Conservation (phyloP, 2,888 invertebrate genomes). For the Drosophila prostipennis region DNA sequence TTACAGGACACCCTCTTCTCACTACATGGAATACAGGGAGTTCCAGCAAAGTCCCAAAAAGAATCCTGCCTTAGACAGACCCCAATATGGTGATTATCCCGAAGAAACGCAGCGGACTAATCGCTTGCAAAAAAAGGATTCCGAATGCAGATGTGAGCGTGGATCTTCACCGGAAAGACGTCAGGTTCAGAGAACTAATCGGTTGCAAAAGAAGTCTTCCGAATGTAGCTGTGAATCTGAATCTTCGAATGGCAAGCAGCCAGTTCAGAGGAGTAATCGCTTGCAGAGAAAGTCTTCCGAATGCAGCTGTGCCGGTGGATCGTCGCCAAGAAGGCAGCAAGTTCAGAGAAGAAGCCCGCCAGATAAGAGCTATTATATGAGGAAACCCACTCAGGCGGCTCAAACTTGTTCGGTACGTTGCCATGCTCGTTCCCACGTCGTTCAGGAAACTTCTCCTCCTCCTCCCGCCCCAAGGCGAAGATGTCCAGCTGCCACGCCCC, state of each 20-base stretch:
- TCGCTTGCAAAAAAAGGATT: not conserved
- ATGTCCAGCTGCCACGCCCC: not conserved
- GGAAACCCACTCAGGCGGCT: not conserved
- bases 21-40: slow-evolving; percentile 30
- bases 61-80: not conserved
- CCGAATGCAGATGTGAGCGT: not conserved
- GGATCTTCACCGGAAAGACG: not conserved
- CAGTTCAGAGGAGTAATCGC: not conserved
- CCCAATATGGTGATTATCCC: not conserved
- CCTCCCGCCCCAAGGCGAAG: not conserved
- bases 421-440: not conserved
- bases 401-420: not conserved
- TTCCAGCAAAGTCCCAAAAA: slow-evolving; percentile 11
- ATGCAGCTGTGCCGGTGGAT: not conserved
- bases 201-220: not conserved
- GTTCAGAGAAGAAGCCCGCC: not conserved
- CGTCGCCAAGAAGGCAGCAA: not conserved
- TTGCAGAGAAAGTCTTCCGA: not conserved
- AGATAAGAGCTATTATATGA: not conserved
- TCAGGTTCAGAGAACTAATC: not conserved
- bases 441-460: not conserved
- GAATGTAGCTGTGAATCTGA: not conserved
- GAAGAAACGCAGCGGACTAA: not conserved
- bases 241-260: no score
- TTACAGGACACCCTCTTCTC: slow-evolving; percentile 12